Percentiles rank a stretch among this genome's conserved stretches.
Conservation (phyloP, 1,140 invertebrate genomes). For the Brachionus asplanchnoidis region DNA sequence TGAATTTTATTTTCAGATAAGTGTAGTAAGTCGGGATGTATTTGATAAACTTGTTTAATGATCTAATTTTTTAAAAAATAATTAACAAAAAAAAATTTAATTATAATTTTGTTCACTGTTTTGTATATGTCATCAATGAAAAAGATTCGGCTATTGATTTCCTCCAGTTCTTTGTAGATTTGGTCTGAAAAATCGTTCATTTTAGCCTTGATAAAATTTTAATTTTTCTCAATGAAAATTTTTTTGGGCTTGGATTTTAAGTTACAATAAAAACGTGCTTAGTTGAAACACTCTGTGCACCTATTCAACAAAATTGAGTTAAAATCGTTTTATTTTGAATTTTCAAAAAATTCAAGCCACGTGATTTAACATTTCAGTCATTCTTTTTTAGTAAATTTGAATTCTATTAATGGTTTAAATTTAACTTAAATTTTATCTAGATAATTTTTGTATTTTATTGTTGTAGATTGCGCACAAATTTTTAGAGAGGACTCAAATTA, state of each 20-base stretch:
- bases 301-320: neutral
- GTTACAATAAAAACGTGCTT: neutral
- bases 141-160: neutral
- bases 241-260: neutral
- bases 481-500: too few species aligned
- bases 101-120: neutral
- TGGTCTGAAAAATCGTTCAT: neutral
- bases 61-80: neutral
- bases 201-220: neutral
- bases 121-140: neutral
- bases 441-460: too few species aligned
- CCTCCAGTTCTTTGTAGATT: neutral
- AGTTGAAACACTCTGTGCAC: neutral
- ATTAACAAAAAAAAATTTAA: neutral
- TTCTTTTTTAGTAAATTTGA: too few species aligned
- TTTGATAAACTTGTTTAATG: neutral
- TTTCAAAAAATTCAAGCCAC: neutral
- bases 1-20: neutral
- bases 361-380: neutral
- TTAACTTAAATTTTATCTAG: too few species aligned
- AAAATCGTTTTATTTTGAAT: neutral
- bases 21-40: neutral
- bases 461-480: too few species aligned
- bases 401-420: too few species aligned
- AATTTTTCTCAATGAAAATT: neutral